These are phyloP conservation scores for Epizoanthus illoricatus DNA, from an alignment of 92 coral and sea anemone genomes.

Conservation along the genomic window DNA sequence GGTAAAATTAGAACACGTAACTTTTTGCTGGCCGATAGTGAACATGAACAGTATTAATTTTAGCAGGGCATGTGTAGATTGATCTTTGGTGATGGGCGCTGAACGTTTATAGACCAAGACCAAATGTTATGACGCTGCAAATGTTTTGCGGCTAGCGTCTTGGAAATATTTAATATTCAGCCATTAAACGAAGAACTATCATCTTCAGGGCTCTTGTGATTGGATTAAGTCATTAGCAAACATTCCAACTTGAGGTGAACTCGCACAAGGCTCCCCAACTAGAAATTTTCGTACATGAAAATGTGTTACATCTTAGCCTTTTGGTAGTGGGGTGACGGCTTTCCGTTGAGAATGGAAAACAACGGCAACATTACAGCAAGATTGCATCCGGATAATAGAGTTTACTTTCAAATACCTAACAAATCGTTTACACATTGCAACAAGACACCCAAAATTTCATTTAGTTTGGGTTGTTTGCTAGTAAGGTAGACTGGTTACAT, in stretches of 20 bases:
- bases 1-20: conserved; percentile 25
- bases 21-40: not conserved
- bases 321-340: conserved; percentile 43
- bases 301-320: conserved; percentile 40
- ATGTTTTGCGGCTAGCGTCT: conserved; percentile 4
- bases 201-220: conserved; percentile 59
- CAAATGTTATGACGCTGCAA: not conserved
- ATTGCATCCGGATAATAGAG: conserved; percentile 18
- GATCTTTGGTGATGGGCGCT: conserved; percentile 5
- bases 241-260: conserved; percentile 55
- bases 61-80: not conserved
- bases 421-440: conserved; percentile 51
- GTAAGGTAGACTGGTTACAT: not conserved
- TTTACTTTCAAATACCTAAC: conserved; percentile 35
- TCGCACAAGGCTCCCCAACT: conserved; percentile 35
- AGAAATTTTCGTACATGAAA: conserved; percentile 19
- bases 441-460: conserved; percentile 30
- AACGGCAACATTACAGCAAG: not conserved
- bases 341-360: not conserved
- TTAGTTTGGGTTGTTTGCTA: conserved; percentile 9
- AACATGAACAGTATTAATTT: not conserved
- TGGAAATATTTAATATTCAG: conserved; percentile 59
- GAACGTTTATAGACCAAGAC: not conserved
- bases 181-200: conserved; percentile 60
- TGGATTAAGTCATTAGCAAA: conserved; percentile 81